Evolutionary conservation across 2,797 vertebrate genomes (phyloP).

Genomic region (Apodemus agrarius): DNA sequence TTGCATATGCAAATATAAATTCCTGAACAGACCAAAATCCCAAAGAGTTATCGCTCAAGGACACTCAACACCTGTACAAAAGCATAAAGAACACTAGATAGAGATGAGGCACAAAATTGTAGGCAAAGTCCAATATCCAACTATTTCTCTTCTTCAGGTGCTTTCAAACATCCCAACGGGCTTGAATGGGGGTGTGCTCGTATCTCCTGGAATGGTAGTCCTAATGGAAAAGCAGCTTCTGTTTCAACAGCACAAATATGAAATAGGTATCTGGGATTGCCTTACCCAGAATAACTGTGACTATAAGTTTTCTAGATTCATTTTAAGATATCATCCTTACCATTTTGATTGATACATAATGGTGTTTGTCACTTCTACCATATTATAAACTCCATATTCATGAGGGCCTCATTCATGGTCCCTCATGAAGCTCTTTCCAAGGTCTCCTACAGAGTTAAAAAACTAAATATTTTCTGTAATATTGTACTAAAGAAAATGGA

Average conservation of each 20-base stretch:
- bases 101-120: background rate
- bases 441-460: background rate
- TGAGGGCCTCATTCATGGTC: background rate
- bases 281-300: background rate
- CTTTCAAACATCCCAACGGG: background rate
- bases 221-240: too few relatives aligned
- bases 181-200: background rate
- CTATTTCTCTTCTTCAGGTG: background rate
- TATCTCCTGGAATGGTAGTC: background rate
- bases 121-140: background rate
- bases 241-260: background rate
- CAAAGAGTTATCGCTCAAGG: background rate
- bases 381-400: background rate
- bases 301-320: background rate
- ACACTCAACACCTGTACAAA: background rate
- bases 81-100: background rate
- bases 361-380: background rate
- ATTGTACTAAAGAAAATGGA: background rate
- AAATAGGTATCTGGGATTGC: background rate
- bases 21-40: background rate
- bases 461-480: background rate
- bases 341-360: background rate
- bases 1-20: background rate
- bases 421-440: background rate
- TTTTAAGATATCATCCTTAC: background rate